These are phyloP conservation scores for Drosophila pallidifrons DNA, from an alignment of 1,140 invertebrate species.

Conservation along the genomic window DNA sequence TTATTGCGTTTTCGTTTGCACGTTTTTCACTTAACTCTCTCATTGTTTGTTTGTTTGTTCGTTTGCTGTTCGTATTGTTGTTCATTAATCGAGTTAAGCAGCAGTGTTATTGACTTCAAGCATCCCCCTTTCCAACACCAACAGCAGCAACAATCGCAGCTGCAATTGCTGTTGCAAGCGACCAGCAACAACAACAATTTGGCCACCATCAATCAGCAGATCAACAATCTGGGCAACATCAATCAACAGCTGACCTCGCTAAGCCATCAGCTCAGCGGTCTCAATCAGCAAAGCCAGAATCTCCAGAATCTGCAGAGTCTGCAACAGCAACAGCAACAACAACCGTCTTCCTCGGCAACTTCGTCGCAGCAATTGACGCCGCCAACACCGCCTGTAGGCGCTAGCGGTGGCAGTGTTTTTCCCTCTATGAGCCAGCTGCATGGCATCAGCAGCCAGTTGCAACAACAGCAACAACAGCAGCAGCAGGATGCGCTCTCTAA, in stretches of 20 bases:
- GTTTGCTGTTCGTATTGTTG: slow-evolving; percentile 50
- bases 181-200: slow-evolving; percentile 84
- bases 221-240: slow-evolving; percentile 83
- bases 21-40: slow-evolving; percentile 47
- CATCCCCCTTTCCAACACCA: slow-evolving; percentile 36
- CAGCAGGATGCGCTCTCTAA: slow-evolving; percentile 80
- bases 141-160: slow-evolving; percentile 63
- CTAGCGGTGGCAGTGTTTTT: slow-evolving; percentile 57
- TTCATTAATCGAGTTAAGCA: slow-evolving; percentile 25
- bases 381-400: slow-evolving; percentile 45
- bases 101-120: slow-evolving; percentile 48
- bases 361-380: slow-evolving; percentile 55
- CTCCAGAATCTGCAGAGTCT: slow-evolving; percentile 80
- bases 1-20: slow-evolving; percentile 56
- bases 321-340: slow-evolving; percentile 84
- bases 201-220: slow-evolving; percentile 84
- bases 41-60: slow-evolving; percentile 34
- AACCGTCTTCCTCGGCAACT: slow-evolving; percentile 60
- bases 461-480: slow-evolving; percentile 63
- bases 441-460: slow-evolving; percentile 75
- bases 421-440: slow-evolving; percentile 81
- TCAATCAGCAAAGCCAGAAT: slow-evolving; percentile 84
- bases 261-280: slow-evolving; percentile 80
- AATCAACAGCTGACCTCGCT: slow-evolving; percentile 83
- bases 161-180: slow-evolving; percentile 81